Evolutionary conservation across 2,888 invertebrate genomes (phyloP).

Genomic region (Invenusta paracnida): DNA sequence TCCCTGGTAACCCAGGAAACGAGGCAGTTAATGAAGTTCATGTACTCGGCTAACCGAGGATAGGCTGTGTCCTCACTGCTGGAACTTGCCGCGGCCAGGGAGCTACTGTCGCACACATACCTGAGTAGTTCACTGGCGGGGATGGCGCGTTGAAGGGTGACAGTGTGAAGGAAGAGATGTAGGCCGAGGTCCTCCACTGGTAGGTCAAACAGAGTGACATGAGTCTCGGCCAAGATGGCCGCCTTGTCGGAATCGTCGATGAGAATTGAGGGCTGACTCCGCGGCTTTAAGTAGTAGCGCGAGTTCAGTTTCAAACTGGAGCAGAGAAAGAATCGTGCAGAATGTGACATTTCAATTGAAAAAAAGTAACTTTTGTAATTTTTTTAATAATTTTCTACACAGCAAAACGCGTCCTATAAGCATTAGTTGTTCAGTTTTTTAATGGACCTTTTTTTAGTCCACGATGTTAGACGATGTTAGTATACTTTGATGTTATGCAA

Average conservation of each 20-base stretch:
- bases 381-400: too few species aligned
- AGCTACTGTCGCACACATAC: neutral
- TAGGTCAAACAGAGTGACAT: conserved; percentile 19
- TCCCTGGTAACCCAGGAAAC: conserved; percentile 12
- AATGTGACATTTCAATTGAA: too few species aligned
- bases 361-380: too few species aligned
- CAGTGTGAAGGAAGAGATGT: conserved; percentile 11
- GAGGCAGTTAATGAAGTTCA: neutral
- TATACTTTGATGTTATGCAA: too few species aligned
- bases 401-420: too few species aligned
- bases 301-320: conserved; percentile 22
- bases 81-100: too few species aligned
- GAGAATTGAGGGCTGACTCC: neutral
- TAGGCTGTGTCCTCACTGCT: neutral
- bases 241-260: conserved; percentile 24
- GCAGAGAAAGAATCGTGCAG: too few species aligned
- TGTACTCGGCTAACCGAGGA: neutral
- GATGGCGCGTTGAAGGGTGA: neutral
- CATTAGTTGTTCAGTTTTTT: too few species aligned
- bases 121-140: neutral
- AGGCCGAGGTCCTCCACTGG: conserved; percentile 4
- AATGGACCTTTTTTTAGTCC: too few species aligned
- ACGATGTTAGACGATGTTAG: too few species aligned
- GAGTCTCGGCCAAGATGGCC: neutral
- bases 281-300: conserved; percentile 30